Evolutionary conservation across 2,888 invertebrate species (phyloP).

Genomic region (Amphipoea lucens): DNA sequence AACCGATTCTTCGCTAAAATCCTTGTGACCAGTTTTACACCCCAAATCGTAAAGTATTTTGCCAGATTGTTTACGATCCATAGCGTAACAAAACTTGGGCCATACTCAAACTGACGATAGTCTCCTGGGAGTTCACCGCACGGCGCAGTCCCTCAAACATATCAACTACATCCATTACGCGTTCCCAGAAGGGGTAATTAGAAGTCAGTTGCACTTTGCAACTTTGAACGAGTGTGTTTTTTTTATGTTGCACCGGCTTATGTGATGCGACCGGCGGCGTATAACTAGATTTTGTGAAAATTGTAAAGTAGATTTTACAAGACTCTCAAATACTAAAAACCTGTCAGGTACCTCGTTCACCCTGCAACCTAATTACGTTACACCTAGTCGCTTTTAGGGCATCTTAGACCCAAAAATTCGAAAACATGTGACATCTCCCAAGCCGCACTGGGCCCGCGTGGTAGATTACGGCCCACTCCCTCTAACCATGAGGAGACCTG

Average conservation of each 20-base stretch:
- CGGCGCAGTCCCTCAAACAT: slow-evolving; percentile 38
- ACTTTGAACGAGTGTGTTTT: not conserved
- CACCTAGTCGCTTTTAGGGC: not conserved
- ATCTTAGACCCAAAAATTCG: too few species aligned
- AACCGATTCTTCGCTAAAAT: not conserved
- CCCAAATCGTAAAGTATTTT: slow-evolving; percentile 8
- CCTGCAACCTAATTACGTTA: too few species aligned
- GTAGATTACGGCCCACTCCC: not conserved
- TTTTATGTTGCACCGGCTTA: not conserved
- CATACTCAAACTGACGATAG: not conserved
- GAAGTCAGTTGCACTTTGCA: slow-evolving; percentile 33
- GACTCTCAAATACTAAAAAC: not conserved
- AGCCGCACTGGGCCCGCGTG: not conserved
- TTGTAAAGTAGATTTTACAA: not conserved
- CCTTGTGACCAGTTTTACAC: not conserved
- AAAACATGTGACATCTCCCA: too few species aligned
- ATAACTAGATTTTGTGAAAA: not conserved
- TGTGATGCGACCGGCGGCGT: too few species aligned
- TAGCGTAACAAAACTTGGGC: slow-evolving; percentile 1
- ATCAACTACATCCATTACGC: slow-evolving; percentile 43
- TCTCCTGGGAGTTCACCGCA: slow-evolving; percentile 32
- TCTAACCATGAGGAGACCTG: not conserved
- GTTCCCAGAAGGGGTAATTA: slow-evolving; percentile 45
- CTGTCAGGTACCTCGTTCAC: too few species aligned
- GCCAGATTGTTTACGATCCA: slow-evolving; percentile 8